Evolutionary conservation across 2,888 invertebrate genomes (phyloP), one percentile per base, ranked within the genome.

Genomic region (Pheosia tremula): DNA sequence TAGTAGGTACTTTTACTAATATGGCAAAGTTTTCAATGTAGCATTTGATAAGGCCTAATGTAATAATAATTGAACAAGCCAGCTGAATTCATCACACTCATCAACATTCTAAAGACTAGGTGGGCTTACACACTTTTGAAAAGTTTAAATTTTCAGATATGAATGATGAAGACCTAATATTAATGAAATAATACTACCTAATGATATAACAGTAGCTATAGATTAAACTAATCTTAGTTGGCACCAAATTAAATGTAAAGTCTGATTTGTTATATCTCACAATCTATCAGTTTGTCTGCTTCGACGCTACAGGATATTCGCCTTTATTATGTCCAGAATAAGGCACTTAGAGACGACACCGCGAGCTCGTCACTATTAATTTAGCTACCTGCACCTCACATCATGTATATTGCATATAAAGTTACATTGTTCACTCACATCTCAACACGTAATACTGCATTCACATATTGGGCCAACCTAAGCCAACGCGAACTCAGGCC

Each of bases 1-100:
- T 81, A 91, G 90, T 24, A 24, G 24, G 24, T 91, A 91, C 86
- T 82, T 89, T 92, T 86, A 91, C 92, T 93, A 93, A 93, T 93
- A 93, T 93, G 93, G 93, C 93, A 93, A 92, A 93, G 93, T 93
- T 93, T 93, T 93, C 93, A 91, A 91, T 93, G 92, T 92, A 93
- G 92, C 87, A 90, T 91, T 90, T 87, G 80, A 84, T 81, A 81
- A 89, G 83, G 84, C 84, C 88, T 89, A 88, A 89, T 88, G 83
- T 80, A 75, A 81, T 86, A 80, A 78, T 80, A 81, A 78, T 80
- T 82, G 82, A 87, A 84, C 84, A 81, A 87, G 82, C 85, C 87
- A 86, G 82, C 80, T 83, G 87, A 87, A 84, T 82, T 81, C 82
- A 81, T 82, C 82, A 80, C 85, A 86, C 82, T 84, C 86, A 80